Evolutionary conservation across 2,888 invertebrate genomes (phyloP).

Genomic region (Parascotia fuliginaria): DNA sequence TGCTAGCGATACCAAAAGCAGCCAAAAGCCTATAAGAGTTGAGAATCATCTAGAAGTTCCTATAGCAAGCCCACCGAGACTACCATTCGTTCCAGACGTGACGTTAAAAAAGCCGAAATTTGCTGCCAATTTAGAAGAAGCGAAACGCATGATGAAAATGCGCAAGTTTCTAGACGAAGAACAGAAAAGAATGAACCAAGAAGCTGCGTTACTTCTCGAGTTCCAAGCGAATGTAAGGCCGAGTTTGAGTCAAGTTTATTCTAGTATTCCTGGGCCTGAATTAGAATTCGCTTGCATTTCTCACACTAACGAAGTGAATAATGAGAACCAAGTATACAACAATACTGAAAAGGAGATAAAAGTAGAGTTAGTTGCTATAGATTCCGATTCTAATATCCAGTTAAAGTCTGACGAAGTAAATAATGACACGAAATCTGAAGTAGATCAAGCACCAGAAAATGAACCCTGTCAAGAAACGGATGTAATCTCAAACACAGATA

Average conservation of each 20-base stretch:
- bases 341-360: conserved; percentile 23
- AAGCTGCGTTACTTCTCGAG: conserved; percentile 76
- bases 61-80: conserved; percentile 64
- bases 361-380: conserved; percentile 20
- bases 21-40: conserved; percentile 68
- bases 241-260: conserved; percentile 78
- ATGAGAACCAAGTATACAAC: conserved; percentile 17
- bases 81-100: conserved; percentile 78
- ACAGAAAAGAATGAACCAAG: conserved; percentile 84
- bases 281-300: conserved; percentile 78
- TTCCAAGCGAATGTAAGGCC: conserved; percentile 82
- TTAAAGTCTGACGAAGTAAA: conserved; percentile 10
- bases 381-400: conserved; percentile 15
- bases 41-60: conserved; percentile 74
- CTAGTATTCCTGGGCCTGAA: conserved; percentile 79
- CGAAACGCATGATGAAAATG: conserved; percentile 88
- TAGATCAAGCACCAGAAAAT: neutral
- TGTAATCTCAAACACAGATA: conserved; percentile 16
- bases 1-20: conserved; percentile 48
- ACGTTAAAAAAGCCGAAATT: conserved; percentile 88
- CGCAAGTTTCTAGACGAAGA: conserved; percentile 87
- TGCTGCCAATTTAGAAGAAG: conserved; percentile 89
- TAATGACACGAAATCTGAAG: conserved; percentile 13
- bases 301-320: conserved; percentile 42
- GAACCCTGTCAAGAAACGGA: conserved; percentile 12